Evolutionary conservation across 37 sponge, comb jelly and placozoan species (phyloP).

Genomic region (Tethya wilhelma): DNA sequence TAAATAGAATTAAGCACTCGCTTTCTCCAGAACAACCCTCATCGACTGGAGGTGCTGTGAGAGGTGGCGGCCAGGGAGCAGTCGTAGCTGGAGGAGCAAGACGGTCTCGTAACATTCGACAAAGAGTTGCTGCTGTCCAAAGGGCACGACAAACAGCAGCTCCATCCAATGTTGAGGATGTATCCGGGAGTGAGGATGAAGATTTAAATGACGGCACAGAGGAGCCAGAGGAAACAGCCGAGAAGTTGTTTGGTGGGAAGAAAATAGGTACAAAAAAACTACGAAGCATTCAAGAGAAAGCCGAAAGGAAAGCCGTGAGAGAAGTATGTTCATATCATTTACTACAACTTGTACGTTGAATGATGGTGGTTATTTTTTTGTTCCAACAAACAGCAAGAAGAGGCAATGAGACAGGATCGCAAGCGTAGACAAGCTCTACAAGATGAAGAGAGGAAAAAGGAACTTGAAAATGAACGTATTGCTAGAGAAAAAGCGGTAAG

Average conservation of each 20-base stretch:
- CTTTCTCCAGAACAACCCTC: not conserved
- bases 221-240: conserved; percentile 6
- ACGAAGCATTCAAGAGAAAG: conserved; percentile 81
- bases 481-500: conserved; percentile 36
- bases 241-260: conserved; percentile 11
- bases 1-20: not conserved
- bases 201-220: not conserved
- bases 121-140: conserved; percentile 32
- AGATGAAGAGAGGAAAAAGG: conserved; percentile 61
- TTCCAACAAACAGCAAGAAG: conserved; percentile 78
- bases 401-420: conserved; percentile 83
- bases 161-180: conserved; percentile 36
- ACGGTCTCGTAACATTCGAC: conserved; percentile 34
- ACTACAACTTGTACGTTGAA: not conserved
- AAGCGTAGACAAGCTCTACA: conserved; percentile 76
- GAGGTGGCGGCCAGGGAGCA: conserved; percentile 5
- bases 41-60: not conserved
- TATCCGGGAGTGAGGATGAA: conserved; percentile 20
- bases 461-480: conserved; percentile 45
- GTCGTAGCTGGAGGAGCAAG: conserved; percentile 9
- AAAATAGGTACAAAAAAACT: conserved; percentile 90
- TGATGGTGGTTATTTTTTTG: conserved; percentile 3
- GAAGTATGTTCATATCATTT: conserved; percentile 54
- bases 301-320: conserved; percentile 87
- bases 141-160: conserved; percentile 13